Conservation (phyloP, 2,797 vertebrate species). For the Chelon labrosus region DNA sequence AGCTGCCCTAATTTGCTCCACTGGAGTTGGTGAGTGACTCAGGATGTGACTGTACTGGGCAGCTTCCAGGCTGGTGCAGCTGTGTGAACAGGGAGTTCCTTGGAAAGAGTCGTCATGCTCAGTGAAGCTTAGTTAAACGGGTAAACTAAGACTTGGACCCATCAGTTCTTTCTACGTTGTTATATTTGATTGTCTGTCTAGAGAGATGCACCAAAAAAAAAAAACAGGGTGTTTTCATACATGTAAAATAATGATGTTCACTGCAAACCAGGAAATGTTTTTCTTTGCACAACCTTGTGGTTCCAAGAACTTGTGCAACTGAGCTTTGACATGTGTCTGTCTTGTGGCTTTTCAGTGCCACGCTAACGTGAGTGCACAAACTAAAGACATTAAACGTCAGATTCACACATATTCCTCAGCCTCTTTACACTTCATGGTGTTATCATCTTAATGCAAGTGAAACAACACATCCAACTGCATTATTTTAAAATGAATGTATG, state of each 20-base stretch:
- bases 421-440: too few relatives aligned
- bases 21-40: conserved; percentile 43
- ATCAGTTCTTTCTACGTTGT: neutral
- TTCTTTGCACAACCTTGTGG: neutral
- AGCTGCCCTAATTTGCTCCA: conserved; percentile 24
- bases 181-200: neutral
- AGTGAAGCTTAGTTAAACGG: neutral
- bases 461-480: too few relatives aligned
- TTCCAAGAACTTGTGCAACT: conserved; percentile 1
- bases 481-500: too few relatives aligned
- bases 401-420: too few relatives aligned
- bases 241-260: neutral
- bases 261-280: neutral
- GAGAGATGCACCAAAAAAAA: neutral
- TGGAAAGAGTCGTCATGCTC: conserved; percentile 20
- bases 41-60: conserved; percentile 30
- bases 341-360: too few relatives aligned
- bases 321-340: too few relatives aligned
- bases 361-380: too few relatives aligned
- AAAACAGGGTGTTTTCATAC: neutral
- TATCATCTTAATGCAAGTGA: too few relatives aligned
- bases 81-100: conserved; percentile 30
- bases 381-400: neutral
- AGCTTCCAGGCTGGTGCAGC: conserved; percentile 38
- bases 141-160: conserved; percentile 3